Conservation (phyloP, 2,113 vertebrate genomes). For the Fulica atra region DNA sequence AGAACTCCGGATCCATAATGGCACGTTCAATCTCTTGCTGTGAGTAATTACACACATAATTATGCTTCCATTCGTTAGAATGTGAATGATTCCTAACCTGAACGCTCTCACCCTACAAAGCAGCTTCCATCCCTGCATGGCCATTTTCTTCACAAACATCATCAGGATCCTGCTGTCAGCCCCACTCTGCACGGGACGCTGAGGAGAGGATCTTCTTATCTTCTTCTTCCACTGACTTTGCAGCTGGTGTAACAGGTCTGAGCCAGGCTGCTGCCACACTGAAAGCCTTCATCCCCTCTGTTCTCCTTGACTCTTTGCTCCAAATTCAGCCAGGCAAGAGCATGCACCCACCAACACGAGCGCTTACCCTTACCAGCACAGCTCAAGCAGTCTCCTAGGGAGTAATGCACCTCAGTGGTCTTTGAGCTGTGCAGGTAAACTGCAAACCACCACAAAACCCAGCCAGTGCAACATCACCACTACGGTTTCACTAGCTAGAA, state of each 20-base stretch:
- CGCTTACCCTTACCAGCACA: background rate
- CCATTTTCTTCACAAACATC: background rate
- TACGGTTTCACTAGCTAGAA: background rate
- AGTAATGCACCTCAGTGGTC: background rate
- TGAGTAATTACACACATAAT: background rate
- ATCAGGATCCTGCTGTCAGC: background rate
- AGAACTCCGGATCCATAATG: background rate
- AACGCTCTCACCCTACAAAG: background rate
- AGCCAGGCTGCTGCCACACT: background rate
- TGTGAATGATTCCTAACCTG: background rate
- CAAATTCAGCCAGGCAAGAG: background rate
- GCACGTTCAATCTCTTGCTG: background rate
- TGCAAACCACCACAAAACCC: background rate
- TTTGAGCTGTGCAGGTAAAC: background rate
- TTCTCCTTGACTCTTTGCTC: background rate
- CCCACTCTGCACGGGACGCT: background rate
- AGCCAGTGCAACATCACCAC: background rate
- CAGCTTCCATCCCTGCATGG: background rate
- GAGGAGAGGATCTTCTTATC: background rate
- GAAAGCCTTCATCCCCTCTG: background rate
- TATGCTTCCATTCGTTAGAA: background rate
- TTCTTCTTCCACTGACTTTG: background rate
- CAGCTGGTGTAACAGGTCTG: too few species aligned
- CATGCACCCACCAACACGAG: background rate
- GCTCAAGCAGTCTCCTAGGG: background rate